Evolutionary conservation across 2,113 vertebrate genomes (phyloP).

Genomic region (Lichenostomus cassidix): DNA sequence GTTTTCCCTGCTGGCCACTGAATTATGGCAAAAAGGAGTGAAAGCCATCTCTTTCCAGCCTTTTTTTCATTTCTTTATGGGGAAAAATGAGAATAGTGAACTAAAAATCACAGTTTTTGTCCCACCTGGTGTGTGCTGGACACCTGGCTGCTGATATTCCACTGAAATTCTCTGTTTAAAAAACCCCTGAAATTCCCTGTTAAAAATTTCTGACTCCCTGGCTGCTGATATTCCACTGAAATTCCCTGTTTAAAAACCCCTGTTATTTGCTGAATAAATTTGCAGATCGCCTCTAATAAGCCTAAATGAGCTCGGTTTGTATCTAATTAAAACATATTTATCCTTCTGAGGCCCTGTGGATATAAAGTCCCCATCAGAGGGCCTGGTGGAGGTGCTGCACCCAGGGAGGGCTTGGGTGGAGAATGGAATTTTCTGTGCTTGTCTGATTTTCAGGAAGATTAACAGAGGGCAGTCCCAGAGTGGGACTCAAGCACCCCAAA

Average conservation of each 20-base stretch:
- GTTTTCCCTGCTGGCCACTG: background rate
- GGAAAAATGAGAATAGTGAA: background rate
- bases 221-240: background rate
- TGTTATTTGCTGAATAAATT: background rate
- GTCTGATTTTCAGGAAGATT: conserved; percentile 12
- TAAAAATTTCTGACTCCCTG: background rate
- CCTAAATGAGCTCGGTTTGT: background rate
- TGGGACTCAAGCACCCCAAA: background rate
- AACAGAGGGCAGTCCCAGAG: background rate
- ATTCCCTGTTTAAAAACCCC: background rate
- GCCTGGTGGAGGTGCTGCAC: background rate
- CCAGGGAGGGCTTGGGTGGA: background rate
- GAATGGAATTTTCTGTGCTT: background rate
- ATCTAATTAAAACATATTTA: conserved; percentile 3
- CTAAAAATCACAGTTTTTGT: background rate
- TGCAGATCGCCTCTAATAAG: background rate
- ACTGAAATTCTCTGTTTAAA: background rate
- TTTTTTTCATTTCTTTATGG: fast-evolving
- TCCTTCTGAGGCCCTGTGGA: background rate
- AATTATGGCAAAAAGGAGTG: background rate
- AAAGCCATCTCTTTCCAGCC: background rate
- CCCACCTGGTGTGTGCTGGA: background rate
- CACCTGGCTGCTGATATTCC: background rate
- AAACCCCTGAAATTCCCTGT: background rate
- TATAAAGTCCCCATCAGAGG: background rate